Percentiles rank a stretch among this genome's conserved stretches.
Evolutionary conservation across 2,888 invertebrate species (phyloP).

Genomic region (Hypsopygia costalis): DNA sequence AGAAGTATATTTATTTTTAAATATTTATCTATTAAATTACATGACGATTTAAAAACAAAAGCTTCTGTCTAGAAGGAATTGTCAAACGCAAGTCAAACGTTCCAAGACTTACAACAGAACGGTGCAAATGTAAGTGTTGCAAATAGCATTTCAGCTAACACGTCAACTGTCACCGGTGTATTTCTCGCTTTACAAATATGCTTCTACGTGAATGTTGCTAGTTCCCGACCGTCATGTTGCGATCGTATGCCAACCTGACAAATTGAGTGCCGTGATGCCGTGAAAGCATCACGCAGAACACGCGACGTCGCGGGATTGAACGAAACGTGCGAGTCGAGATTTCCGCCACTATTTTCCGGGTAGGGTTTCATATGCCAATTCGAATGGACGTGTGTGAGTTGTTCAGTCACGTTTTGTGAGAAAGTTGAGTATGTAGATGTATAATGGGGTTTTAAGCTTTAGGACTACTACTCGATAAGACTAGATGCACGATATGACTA

Average conservation of each 20-base stretch:
- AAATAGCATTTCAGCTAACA: neutral
- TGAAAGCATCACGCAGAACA: constrained; percentile 15
- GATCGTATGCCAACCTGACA: constrained; percentile 43
- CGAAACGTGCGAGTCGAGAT: constrained; percentile 13
- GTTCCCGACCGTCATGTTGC: constrained; percentile 44
- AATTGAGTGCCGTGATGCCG: constrained; percentile 42
- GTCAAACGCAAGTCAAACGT: no score
- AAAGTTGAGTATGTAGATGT: constrained; percentile 14
- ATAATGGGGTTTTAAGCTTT: no score
- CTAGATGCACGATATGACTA: no score
- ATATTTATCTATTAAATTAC: no score
- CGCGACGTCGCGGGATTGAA: constrained; percentile 26
- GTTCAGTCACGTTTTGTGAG: constrained; percentile 18
- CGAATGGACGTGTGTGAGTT: constrained; percentile 27
- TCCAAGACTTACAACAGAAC: no score
- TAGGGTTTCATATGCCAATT: constrained; percentile 24
- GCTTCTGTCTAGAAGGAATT: no score
- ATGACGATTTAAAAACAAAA: no score
- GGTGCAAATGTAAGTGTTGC: no score
- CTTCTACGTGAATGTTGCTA: constrained; percentile 49
- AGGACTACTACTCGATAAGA: no score
- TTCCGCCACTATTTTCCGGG: constrained; percentile 25
- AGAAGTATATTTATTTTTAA: no score
- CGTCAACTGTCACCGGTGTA: neutral
- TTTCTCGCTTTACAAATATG: constrained; percentile 8